A percentile compares a stretch with the other conserved stretches of the same genome.
These are phyloP conservation scores for Falco peregrinus DNA, from an alignment of 2,797 vertebrate species.

Conservation along the genomic window DNA sequence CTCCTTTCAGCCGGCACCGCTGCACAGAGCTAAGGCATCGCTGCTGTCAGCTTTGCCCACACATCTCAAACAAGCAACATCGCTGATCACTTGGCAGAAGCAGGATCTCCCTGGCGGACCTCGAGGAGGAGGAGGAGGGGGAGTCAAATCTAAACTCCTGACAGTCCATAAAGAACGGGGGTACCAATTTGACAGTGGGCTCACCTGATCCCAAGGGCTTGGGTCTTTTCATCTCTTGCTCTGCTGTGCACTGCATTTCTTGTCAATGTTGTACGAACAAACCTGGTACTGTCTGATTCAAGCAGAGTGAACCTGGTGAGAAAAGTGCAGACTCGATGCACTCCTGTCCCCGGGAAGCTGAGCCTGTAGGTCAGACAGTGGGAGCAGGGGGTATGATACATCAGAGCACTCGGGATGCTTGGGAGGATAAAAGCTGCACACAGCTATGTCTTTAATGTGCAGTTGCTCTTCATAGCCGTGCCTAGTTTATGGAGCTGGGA, in stretches of 20 bases:
- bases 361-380: background rate
- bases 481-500: background rate
- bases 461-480: background rate
- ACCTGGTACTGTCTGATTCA: background rate
- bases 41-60: background rate
- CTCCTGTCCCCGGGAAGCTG: background rate
- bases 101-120: background rate
- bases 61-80: background rate
- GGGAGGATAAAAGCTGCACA: background rate
- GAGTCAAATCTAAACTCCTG: background rate
- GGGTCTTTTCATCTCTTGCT: background rate
- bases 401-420: background rate
- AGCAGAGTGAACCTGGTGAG: background rate
- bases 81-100: background rate
- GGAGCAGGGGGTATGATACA: background rate
- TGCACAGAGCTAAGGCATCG: background rate
- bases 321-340: background rate
- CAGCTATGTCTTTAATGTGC: background rate
- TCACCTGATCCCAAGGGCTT: background rate
- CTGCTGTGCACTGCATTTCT: background rate
- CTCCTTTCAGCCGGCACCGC: background rate
- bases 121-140: background rate
- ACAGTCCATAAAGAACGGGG: rapidly evolving
- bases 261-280: background rate
- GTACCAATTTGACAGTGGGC: background rate